A percentile compares a stretch with the other conserved stretches of the same genome.
These are phyloP conservation scores for Aleiodes sp. DNA, from an alignment of 1,140 invertebrate genomes.

Conservation along the genomic window DNA sequence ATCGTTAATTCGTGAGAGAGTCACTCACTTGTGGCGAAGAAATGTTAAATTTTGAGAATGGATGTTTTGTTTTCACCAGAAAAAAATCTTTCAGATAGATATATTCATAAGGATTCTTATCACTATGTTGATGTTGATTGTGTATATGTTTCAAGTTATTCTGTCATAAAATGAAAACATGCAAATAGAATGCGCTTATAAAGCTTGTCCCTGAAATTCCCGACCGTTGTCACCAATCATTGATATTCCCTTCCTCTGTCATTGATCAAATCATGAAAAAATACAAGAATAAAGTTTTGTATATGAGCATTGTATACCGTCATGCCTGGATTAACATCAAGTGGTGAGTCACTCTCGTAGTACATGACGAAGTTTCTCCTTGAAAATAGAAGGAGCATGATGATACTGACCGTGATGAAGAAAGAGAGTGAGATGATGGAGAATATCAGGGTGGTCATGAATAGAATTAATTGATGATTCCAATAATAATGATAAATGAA, in stretches of 20 bases:
- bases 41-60: background rate
- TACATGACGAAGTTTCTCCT: slow-evolving; percentile 17
- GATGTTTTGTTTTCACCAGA: too few species aligned
- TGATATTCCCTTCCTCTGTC: slow-evolving; percentile 23
- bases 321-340: slow-evolving; percentile 34
- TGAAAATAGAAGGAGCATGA: background rate
- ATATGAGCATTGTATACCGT: background rate
- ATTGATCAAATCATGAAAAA: slow-evolving; percentile 29
- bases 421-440: background rate
- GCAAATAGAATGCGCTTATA: slow-evolving; percentile 6
- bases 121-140: background rate
- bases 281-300: slow-evolving; percentile 27
- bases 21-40: background rate
- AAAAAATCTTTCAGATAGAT: background rate
- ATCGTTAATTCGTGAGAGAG: background rate
- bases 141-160: background rate
- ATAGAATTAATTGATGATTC: slow-evolving; percentile 29
- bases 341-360: slow-evolving; percentile 27
- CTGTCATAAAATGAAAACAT: slow-evolving; percentile 1
- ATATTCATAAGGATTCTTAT: background rate
- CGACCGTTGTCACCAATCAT: slow-evolving; percentile 20
- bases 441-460: slow-evolving; percentile 28
- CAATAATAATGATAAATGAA: slow-evolving; percentile 2
- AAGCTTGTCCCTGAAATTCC: slow-evolving; percentile 25
- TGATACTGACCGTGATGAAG: background rate